Conservation (phyloP, 2,888 invertebrate species). For the Brachyopa scutellaris region DNA sequence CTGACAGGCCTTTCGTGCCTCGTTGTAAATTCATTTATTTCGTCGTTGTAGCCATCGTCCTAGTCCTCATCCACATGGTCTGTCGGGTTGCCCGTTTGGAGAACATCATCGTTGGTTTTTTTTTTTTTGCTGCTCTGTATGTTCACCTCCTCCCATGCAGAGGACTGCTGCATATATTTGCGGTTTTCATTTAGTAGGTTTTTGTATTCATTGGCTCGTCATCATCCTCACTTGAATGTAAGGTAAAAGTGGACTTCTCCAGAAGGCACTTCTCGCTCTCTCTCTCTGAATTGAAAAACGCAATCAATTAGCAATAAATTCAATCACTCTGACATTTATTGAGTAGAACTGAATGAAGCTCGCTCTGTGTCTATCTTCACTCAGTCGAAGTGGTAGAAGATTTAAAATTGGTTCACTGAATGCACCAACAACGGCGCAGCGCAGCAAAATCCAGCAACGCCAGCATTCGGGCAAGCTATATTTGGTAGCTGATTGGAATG, state of each 20-base stretch:
- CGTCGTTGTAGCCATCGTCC: conserved; percentile 28
- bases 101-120: conserved; percentile 60
- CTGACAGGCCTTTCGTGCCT: conserved; percentile 73
- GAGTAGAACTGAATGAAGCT: conserved; percentile 69
- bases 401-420: conserved; percentile 65
- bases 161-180: conserved; percentile 62
- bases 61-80: conserved; percentile 44
- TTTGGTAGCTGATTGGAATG: conserved; percentile 72
- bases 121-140: neutral
- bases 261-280: conserved; percentile 64
- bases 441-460: conserved; percentile 1
- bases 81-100: conserved; percentile 29
- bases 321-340: conserved; percentile 73
- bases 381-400: neutral
- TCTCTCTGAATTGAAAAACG: conserved; percentile 70
- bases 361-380: conserved; percentile 20
- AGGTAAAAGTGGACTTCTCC: conserved; percentile 64
- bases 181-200: conserved; percentile 64
- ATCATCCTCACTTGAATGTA: conserved; percentile 45
- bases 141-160: conserved; percentile 15
- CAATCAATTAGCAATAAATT: conserved; percentile 73
- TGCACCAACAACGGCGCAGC: conserved; percentile 57
- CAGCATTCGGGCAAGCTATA: conserved; percentile 33
- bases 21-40: conserved; percentile 72
- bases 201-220: conserved; percentile 37